Evolutionary conservation across 2,113 vertebrate species (phyloP), one percentile per base, ranked within the genome.

Genomic region (Hippocampus comes): DNA sequence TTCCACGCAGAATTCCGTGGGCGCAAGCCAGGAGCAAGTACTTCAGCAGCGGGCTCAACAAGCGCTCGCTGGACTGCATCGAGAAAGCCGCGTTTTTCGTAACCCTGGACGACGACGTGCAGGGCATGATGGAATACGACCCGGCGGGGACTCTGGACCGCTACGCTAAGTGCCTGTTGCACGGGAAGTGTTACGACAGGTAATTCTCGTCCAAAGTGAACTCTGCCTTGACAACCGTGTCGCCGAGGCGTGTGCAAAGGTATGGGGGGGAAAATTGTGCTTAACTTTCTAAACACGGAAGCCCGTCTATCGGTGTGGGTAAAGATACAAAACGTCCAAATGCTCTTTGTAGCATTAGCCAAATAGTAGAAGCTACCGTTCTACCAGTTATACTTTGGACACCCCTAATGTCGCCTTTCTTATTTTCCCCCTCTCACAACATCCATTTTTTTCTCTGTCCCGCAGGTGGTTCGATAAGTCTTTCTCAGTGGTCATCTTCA

Each of bases 401-500:
- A 34, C 30, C 30, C 30, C 30, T 34, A 46, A 2, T 46, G 43
- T 46, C 9, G 43, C 2, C 43, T 46, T 12, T 46, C 12, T 46
- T 46, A 12, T 46, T 14, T 34, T 5, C 34, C 34, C 34, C 34
- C 30, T 34, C 46, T 48, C 12, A 17, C 17, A 11, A 63, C 46
- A 9, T 48, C 10, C 42, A 27, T 30, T 6, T 51, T 27, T 27
- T 20, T 25, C 42, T 49, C 73, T 12, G 34, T 67, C n/a, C 9
- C 1, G 1, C 86, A 97, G 95, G 80, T 97, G 95, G 95, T 95
- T 95, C 77, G 95, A 97, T 81, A 97, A 97, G 74, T 97, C 95
- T 23, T 95, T 97, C 81, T 91, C 92, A 0, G 86, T 95, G 2
- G 88, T 96, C 57, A 78, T 93, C 73, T 97, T 93, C 86, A 94